phyloP scores from a whole-genome alignment of 2,113 vertebrate species.

The Passerina amoena region DNA sequence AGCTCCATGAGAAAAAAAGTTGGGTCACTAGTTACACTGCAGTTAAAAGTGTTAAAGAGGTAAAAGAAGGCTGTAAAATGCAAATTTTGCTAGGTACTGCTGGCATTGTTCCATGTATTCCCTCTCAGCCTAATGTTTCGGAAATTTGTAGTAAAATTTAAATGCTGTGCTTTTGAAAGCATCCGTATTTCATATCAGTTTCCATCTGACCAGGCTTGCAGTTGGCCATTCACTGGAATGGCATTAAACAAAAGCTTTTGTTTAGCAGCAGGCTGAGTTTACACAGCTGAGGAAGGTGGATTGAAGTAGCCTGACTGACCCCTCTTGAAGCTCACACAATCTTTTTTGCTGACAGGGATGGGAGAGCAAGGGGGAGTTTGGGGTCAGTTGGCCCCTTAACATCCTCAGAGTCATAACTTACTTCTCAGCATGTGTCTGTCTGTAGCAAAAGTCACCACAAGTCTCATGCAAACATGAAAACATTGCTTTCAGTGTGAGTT shows the following conservation, averaged over 20 bases:
- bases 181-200: conserved; percentile 21
- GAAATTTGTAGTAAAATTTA: neutral
- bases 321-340: neutral
- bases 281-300: conserved; percentile 40
- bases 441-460: neutral
- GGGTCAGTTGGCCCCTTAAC: neutral
- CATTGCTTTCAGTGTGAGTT: neutral
- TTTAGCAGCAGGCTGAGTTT: conserved; percentile 18
- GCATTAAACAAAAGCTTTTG: conserved; percentile 50
- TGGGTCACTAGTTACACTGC: neutral
- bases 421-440: neutral
- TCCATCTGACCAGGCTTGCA: conserved; percentile 19
- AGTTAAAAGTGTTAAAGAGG: neutral
- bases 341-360: neutral
- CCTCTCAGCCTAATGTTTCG: neutral
- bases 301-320: conserved; percentile 15
- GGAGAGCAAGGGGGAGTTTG: neutral
- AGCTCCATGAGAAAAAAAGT: neutral
- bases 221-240: neutral
- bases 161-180: neutral
- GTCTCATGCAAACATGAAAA: neutral
- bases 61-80: neutral
- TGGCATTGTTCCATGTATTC: neutral
- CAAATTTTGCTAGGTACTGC: neutral
- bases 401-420: neutral